Evolutionary conservation across 1,140 invertebrate species (phyloP).

Genomic region (Drosophila triauraria): DNA sequence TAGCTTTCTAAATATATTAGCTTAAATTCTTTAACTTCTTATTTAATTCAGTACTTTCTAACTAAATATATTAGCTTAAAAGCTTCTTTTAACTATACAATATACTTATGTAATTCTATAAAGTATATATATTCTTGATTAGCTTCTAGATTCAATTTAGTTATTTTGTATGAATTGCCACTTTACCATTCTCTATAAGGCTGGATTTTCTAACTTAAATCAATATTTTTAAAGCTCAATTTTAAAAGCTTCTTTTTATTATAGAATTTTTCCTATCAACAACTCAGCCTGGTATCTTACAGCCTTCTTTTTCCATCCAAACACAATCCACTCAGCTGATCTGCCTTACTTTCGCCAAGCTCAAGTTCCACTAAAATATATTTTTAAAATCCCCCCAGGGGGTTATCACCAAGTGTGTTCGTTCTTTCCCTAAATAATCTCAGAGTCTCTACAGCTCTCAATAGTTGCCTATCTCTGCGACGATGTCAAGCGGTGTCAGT

Average conservation of each 20-base stretch:
- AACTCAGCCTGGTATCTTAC: no score
- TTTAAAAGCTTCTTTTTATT: background rate
- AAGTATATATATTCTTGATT: no score
- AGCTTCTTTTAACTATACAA: no score
- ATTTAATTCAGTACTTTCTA: no score
- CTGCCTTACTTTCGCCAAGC: conserved; percentile 2
- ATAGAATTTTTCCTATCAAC: conserved; percentile 31
- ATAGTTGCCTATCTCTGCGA: conserved; percentile 13
- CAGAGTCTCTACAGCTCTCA: conserved; percentile 7
- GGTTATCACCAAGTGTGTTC: conserved; percentile 59
- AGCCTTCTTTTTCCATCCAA: conserved; percentile 33
- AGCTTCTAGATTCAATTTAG: no score
- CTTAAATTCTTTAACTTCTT: background rate
- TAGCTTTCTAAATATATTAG: background rate
- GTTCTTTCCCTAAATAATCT: conserved; percentile 9
- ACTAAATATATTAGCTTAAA: no score
- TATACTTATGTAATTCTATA: no score
- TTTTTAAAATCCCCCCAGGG: conserved; percentile 24
- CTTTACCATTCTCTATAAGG: background rate
- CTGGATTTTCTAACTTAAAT: background rate
- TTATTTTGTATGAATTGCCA: no score
- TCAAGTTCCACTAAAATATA: conserved; percentile 14
- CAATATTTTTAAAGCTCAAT: background rate
- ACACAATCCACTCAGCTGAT: conserved; percentile 37
- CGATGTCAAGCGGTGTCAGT: conserved; percentile 52